Evolutionary conservation across 2,797 vertebrate species (phyloP).

Genomic region (Zenarchopterus dispar): DNA sequence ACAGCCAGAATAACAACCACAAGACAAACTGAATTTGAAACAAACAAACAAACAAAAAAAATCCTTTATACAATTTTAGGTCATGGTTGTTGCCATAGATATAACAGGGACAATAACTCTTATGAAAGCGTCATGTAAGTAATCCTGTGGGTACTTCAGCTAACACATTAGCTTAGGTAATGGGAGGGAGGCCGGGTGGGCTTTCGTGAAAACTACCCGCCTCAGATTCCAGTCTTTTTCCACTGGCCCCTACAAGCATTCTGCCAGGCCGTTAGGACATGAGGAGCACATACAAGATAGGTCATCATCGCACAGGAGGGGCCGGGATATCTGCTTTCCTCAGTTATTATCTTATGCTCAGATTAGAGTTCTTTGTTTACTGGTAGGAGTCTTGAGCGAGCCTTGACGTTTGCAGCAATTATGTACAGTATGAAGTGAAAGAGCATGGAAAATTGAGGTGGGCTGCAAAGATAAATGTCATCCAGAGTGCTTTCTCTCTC

Average conservation of each 20-base stretch:
- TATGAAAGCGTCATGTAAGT: slow-evolving; percentile 22
- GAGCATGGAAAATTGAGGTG: slow-evolving; percentile 72
- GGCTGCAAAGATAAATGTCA: slow-evolving; percentile 68
- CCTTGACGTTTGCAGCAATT: slow-evolving; percentile 68
- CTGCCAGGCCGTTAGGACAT: slow-evolving; percentile 54
- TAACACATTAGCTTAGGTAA: slow-evolving; percentile 53
- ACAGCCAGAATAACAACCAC: not conserved
- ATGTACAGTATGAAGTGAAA: slow-evolving; percentile 57
- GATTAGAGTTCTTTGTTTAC: slow-evolving; percentile 69
- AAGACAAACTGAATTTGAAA: slow-evolving; percentile 10
- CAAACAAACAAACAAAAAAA: slow-evolving; percentile 1
- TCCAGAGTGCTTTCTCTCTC: slow-evolving; percentile 39
- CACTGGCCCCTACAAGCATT: slow-evolving; percentile 53
- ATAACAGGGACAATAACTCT: not conserved
- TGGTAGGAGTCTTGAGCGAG: slow-evolving; percentile 56
- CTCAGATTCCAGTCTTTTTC: slow-evolving; percentile 74
- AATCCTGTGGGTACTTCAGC: slow-evolving; percentile 51
- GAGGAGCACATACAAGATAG: slow-evolving; percentile 62
- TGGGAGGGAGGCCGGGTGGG: slow-evolving; percentile 3
- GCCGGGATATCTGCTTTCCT: slow-evolving; percentile 39
- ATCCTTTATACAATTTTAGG: not conserved
- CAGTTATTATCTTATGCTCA: slow-evolving; percentile 51
- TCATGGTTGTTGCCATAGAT: not conserved
- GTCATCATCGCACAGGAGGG: slow-evolving; percentile 45
- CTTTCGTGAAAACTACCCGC: slow-evolving; percentile 49